Conservation (phyloP, 2,113 vertebrate species). For the Chunga burmeisteri region DNA sequence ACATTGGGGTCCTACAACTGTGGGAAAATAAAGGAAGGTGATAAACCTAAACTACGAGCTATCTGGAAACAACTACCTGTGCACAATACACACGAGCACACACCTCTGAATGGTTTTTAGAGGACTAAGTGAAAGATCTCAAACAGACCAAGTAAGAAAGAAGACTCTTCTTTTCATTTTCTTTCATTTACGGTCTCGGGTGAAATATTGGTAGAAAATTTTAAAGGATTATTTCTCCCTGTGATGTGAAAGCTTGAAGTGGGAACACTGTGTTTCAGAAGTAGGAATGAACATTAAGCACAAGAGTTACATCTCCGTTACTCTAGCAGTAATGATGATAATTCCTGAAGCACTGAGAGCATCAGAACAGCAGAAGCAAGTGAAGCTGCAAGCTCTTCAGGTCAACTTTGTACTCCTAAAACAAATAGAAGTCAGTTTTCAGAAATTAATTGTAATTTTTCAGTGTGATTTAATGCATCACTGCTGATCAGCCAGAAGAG, state of each 20-base stretch:
- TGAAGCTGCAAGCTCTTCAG: not conserved
- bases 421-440: not conserved
- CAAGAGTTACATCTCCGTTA: not conserved
- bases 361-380: not conserved
- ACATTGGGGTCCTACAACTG: not conserved
- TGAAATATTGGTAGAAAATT: not conserved
- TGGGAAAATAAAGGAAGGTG: not conserved
- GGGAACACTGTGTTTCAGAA: not conserved
- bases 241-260: not conserved
- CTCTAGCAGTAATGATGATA: not conserved
- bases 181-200: not conserved
- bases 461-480: not conserved
- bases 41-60: not conserved
- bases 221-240: not conserved
- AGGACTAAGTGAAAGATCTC: not conserved
- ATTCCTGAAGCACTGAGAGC: not conserved
- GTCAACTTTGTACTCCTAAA: not conserved
- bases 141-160: not conserved
- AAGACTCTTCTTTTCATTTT: not conserved
- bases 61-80: not conserved
- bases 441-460: conserved; percentile 12
- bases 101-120: not conserved
- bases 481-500: conserved; percentile 21
- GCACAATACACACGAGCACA: accelerated
- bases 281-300: not conserved